Base-by-base conservation (phyloP, 2,888 invertebrate species). In the Himalopsyche tibetana region DNA sequence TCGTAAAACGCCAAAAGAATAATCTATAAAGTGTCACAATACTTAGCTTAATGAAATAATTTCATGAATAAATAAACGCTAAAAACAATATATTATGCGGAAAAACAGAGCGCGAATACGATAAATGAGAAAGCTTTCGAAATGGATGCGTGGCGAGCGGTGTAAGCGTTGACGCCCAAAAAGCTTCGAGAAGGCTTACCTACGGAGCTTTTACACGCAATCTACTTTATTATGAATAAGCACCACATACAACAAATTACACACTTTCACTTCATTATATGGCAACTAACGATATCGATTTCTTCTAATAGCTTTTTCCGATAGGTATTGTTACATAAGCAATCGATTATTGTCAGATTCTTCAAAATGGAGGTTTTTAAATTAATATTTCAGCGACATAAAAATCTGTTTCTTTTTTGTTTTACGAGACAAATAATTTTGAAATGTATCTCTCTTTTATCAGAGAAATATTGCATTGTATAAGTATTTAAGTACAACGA, bases 21-120 rank as follows among this genome's bases (percentile, higher is more conserved):
- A 3, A 15, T 36, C 36, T 38, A 36, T 74, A 28, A 36, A 74
- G 12, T 74, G 74, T 38, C 74, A 74, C 74, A 74, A 74, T 74
- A 74, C 74, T 74, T 74, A 74, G 74, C 74, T 15, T 74, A 74
- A 74, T 74, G 38, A 74, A 74, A 74, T 74, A 74, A 74, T 38
- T 36, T 74, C 19, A 38, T 74, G 74, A 74, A 74, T 74, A 74
- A 74, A 74, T 74, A 36, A 38, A 15, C 11, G 74, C 11, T 15
- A 36, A 69, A n/a, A 69, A 69, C 17, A 69, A 36, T 74, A 74
- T 12, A 74, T 74, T 74, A 36, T 38, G 74, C 15, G 12, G 74
- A 36, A 36, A 28, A 74, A 74, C 74, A 38, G 15, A 38, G 38
- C 19, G 74, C 36, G 12, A 74, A 74, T 74, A 38, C 74, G 36